Conservation (phyloP, 2,888 invertebrate genomes). For the Hyles lineata region DNA sequence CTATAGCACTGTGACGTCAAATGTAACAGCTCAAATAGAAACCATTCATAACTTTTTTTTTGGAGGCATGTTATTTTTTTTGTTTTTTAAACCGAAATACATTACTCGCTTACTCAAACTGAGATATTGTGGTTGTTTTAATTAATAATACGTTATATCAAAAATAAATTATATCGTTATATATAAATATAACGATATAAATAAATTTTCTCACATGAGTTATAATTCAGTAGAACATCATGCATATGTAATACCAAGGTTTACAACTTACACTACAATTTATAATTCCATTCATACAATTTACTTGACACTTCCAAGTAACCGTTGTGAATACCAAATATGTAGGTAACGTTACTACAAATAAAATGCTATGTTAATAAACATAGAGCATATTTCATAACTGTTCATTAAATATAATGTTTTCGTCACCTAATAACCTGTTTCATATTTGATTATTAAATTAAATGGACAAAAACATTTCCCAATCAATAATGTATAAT, state of each 20-base stretch:
- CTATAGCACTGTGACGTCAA: not conserved
- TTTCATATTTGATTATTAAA: no score
- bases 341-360: not conserved
- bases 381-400: no score
- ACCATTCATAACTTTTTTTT: not conserved
- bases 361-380: conserved; percentile 6
- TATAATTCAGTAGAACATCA: conserved; percentile 6
- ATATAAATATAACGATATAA: not conserved
- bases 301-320: conserved; percentile 5
- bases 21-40: not conserved
- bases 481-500: not conserved
- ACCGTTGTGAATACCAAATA: conserved; percentile 2
- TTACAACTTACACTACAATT: conserved; percentile 16
- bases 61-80: not conserved
- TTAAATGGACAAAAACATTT: no score
- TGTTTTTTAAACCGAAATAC: no score
- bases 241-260: conserved; percentile 6
- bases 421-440: no score
- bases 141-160: no score
- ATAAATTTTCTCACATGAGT: conserved; percentile 13
- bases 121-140: no score
- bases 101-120: no score
- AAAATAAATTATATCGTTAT: no score
- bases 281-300: conserved; percentile 16
- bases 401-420: no score